These are phyloP conservation scores for Ara ararauna DNA, from an alignment of 2,797 vertebrate genomes.

Conservation along the genomic window DNA sequence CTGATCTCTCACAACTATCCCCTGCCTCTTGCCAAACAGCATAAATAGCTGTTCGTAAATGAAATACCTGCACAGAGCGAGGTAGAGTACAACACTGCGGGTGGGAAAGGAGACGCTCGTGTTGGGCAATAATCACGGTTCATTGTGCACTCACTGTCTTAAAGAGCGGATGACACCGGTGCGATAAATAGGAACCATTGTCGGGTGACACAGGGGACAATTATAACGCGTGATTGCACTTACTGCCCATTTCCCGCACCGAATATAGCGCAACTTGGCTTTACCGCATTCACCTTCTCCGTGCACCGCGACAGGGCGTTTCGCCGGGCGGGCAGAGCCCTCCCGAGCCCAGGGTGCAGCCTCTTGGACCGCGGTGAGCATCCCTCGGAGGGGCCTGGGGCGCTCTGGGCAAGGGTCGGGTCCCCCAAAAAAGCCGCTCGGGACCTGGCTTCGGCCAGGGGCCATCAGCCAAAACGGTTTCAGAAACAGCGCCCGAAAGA, in stretches of 20 bases:
- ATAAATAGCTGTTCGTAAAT: conserved; percentile 7
- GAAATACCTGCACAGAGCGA: conserved; percentile 13
- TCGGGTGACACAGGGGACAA: conserved; percentile 46
- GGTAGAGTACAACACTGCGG: not conserved
- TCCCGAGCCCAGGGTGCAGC: not conserved
- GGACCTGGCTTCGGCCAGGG: not conserved
- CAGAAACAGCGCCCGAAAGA: not conserved
- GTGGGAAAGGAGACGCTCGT: not conserved
- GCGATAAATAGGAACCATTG: not conserved
- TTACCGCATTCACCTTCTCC: not conserved
- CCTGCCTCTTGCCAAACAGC: conserved; percentile 1
- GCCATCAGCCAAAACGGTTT: not conserved
- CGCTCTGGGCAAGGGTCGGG: not conserved
- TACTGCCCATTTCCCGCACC: not conserved
- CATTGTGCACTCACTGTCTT: not conserved
- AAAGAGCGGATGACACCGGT: not conserved
- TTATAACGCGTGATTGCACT: conserved; percentile 14
- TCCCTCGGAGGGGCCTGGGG: not conserved
- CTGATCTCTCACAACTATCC: conserved; percentile 1
- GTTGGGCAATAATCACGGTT: not conserved
- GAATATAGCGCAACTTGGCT: not conserved
- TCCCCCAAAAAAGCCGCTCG: rapidly evolving
- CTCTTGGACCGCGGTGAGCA: not conserved
- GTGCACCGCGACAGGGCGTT: not conserved
- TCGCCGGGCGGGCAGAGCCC: not conserved